Evolutionary conservation across 30 jellyfish, hydroid and myxozoan genomes (phyloP), one percentile per base, ranked within the genome.

Genomic region (Cassiopea xamachana): DNA sequence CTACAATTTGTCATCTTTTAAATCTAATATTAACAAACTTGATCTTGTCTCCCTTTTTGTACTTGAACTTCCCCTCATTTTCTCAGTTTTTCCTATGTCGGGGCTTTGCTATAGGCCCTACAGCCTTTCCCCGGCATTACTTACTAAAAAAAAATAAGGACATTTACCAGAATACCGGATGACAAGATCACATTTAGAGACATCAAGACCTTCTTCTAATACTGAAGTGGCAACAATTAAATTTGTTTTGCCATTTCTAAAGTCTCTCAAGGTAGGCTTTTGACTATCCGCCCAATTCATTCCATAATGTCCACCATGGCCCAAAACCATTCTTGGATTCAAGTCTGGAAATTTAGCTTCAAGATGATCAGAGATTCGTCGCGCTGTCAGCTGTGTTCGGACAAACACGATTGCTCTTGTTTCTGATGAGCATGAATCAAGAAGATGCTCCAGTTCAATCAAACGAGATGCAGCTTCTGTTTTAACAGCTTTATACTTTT

Each of bases 171-270:
- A 77, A 75, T 87, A 93, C 18, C 96, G 81, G 69, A 93, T 76
- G 44, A 93, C 98, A 48, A 93, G 48, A 88, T 93, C 96, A 72
- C 98, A 93, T 16, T 81, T 69, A 18, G 97, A 84, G 46, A 93
- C 97, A 78, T 93, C 98, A 48, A 93, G 59, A 70, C 98, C 98
- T 78, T 93, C 98, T 67, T 93, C 98, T n/a, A 93, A 60, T n/a
- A 93, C 97, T 15, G 98, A 93, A 1, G 98, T 93, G 14, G 96
- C 88, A 12, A 93, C 94, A 5, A 93, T 43, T 17, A 93, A 82
- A n/a, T 78, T 88, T 62, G 94, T 69, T 49, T 81, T 89, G 14
- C 97, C 98, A 1, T 78, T 71, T 74, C 78, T 49, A 79, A 93
- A 93, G 2, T 88, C 97, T 10, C 48, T 77, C 43, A 93, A 9